Percentiles rank a stretch among this genome's conserved stretches.
These are phyloP conservation scores for Pterocles gutturalis DNA, from an alignment of 2,113 vertebrate species.

Conservation along the genomic window DNA sequence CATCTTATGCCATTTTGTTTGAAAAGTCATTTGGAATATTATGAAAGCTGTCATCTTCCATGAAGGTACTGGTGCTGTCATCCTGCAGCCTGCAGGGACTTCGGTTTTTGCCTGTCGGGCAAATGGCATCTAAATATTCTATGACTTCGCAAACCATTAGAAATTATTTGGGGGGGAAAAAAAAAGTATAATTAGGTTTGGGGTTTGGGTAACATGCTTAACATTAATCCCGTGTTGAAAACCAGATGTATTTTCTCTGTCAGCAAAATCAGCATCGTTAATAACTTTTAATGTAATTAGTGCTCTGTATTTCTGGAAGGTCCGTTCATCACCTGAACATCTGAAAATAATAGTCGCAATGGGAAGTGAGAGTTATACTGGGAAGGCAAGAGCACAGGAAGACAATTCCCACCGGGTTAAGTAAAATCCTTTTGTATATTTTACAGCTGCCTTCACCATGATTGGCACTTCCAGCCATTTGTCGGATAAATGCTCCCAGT, in stretches of 20 bases:
- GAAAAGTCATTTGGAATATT: background rate
- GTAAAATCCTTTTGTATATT: background rate
- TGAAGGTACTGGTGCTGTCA: rapidly evolving
- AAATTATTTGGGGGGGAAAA: background rate
- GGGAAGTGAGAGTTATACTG: background rate
- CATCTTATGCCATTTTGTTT: background rate
- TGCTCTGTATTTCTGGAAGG: background rate
- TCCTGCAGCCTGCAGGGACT: background rate
- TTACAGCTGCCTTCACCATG: constrained; percentile 97
- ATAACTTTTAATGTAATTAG: background rate
- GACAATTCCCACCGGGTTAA: background rate
- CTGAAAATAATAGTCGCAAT: background rate
- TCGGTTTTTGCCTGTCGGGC: background rate
- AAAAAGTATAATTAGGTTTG: background rate
- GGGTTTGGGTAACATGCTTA: background rate
- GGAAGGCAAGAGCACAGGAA: background rate
- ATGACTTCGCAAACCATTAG: background rate
- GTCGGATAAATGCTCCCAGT: constrained; percentile 97
- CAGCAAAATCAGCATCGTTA: background rate
- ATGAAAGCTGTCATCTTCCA: background rate
- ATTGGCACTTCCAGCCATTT: constrained; percentile 98
- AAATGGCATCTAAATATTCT: background rate
- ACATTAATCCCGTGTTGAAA: background rate
- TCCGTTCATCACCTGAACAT: background rate
- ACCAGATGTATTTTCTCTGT: background rate